Conservation (phyloP, 2,113 vertebrate genomes). For the Pelecanus crispus region DNA sequence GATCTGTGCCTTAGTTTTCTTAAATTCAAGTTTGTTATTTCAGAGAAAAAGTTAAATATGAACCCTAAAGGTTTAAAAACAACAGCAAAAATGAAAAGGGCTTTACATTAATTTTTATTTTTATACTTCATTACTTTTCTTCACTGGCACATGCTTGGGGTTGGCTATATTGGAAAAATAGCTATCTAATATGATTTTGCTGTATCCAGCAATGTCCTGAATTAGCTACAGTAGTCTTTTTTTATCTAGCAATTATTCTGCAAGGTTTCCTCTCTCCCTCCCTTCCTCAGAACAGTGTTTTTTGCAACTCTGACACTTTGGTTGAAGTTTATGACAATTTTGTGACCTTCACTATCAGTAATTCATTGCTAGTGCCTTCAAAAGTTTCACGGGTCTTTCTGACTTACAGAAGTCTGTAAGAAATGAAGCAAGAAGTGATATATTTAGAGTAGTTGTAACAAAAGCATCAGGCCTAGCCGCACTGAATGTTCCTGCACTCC, state of each 20-base stretch:
- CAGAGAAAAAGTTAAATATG: neutral
- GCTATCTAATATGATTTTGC: neutral
- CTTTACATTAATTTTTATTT: neutral
- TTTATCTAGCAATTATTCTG: constrained; percentile 13
- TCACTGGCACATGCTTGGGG: neutral
- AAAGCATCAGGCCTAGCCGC: neutral
- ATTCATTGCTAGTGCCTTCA: neutral
- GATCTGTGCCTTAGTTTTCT: constrained; percentile 17
- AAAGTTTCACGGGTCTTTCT: neutral
- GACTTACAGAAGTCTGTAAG: neutral
- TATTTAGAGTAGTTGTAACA: neutral
- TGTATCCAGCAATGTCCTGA: neutral
- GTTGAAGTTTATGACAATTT: neutral
- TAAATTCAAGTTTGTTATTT: constrained; percentile 16
- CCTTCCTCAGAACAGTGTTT: neutral
- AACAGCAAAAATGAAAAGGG: neutral
- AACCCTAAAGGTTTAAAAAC: neutral
- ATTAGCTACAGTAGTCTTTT: neutral
- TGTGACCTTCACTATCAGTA: neutral
- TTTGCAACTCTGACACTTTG: neutral
- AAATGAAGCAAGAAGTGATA: neutral
- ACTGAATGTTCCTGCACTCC: neutral
- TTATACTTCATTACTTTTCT: neutral
- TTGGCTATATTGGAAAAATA: neutral
- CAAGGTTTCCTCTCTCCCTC: neutral